These are phyloP conservation scores for Chelonus insularis DNA, from an alignment of 1,140 invertebrate genomes.

Conservation along the genomic window DNA sequence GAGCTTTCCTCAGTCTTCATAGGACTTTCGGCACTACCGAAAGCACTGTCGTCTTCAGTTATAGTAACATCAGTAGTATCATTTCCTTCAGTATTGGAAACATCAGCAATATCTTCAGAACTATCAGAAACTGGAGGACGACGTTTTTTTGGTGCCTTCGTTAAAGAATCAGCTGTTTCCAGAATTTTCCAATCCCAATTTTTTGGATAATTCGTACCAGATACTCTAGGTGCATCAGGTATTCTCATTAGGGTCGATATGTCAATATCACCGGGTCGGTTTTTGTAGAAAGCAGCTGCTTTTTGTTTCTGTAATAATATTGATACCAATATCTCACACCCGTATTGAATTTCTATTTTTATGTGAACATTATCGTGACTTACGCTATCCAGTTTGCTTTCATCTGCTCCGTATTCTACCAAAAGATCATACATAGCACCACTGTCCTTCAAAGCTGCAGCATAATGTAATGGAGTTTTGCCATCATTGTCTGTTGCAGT, in stretches of 20 bases:
- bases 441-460: conserved; percentile 74
- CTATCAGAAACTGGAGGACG: conserved; percentile 17
- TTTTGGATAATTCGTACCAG: conserved; percentile 67
- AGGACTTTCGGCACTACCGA: conserved; percentile 44
- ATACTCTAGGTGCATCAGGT: conserved; percentile 78
- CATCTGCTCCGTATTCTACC: conserved; percentile 74
- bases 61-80: too few relatives aligned
- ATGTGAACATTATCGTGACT: conserved; percentile 41
- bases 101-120: too few relatives aligned
- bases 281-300: conserved; percentile 76
- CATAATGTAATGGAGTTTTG: conserved; percentile 88
- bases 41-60: conserved; percentile 39
- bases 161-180: conserved; percentile 51
- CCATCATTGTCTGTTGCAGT: conserved; percentile 77
- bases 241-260: conserved; percentile 67
- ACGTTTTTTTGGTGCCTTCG: conserved; percentile 38
- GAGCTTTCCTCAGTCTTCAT: conserved; percentile 25
- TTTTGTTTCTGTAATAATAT: conserved; percentile 71
- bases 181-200: conserved; percentile 76
- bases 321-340: background rate
- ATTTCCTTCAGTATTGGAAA: too few relatives aligned
- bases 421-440: conserved; percentile 74
- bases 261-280: conserved; percentile 75
- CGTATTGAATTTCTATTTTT: conserved; percentile 5
- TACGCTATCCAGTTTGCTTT: conserved; percentile 81